Evolutionary conservation across 2,113 vertebrate species (phyloP), one percentile per base, ranked within the genome.

Genomic region (Eulemur macaco): DNA sequence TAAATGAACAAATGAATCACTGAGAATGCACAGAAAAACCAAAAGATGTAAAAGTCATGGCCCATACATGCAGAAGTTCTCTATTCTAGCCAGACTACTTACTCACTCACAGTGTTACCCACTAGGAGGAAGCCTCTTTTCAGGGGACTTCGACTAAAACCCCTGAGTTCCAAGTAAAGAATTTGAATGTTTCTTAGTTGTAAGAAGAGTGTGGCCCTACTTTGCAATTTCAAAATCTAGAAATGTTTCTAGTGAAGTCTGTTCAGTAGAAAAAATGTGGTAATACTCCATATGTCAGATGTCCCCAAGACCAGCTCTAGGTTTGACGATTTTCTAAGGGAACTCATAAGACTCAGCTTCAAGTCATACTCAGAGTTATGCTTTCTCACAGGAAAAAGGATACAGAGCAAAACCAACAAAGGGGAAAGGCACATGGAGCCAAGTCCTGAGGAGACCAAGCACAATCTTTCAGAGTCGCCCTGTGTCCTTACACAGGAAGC

Each of bases 401-500:
- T 3, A 18, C 17, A 54, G 52, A 71, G 64, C 17, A 54, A 77
- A 86, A 71, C 50, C 14, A 58, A 27, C n/a, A 29, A 47, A 63
- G 54, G 1, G 21, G 60, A 87, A 86, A 68, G 45, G 4, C 39
- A 66, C 34, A 5, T 7, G 42, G 11, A 73, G 14, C 1, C 1
- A 78, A 73, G 17, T 80, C 27, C 64, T 18, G 29, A 50, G 25
- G 23, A 77, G 47, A 80, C 15, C 5, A 45, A 31, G 45, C 18
- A 29, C 8, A 45, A 10, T 3, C 25, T 89, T 47, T 60, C 52
- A n/a, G 34, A 81, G 83, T 52, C 29, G 34, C 31, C 42, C 11
- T 23, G 4, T 2, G 39, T 13, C 5, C 25, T 73, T 45, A 34
- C 34, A 3, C 4, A 58, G 3, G 23, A 58, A 6, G 1, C 2